Base-by-base conservation (phyloP, 2,888 invertebrate genomes). In the Cylloceria caligata region DNA sequence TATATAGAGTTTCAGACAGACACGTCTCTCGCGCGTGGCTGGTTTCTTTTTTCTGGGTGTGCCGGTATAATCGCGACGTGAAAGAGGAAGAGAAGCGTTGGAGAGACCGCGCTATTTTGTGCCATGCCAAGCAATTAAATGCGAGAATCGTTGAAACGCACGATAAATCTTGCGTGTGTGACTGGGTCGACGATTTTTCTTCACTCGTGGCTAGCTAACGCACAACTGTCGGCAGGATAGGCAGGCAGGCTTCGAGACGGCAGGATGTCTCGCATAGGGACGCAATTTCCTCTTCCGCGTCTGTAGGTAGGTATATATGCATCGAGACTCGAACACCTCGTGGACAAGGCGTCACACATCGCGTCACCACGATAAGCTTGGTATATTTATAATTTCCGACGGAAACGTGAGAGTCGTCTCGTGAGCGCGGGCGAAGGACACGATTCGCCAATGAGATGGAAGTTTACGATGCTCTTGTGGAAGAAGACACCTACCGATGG, bases 121-220 rank as follows among this genome's bases (percentile, higher is more conserved):
- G 67, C 75, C 79, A 73, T 68, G 64, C 77, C 60, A 64, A 78
- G 85, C 84, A 85, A 85, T 85, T 85, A 85, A 85, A 85, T 80
- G 78, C 62, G 77, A 76, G 81, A 81, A 84, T 83, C 81, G 81
- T 83, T 85, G 80, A 80, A 81, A 83, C 78, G 78, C 80, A 82
- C 81, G 83, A 85, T 85, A 85, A 85, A 85, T 85, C 83, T 83
- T 72, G 76, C 76, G 68, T 39, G 80, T 34, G 72, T 64, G 80
- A 79, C 83, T 83, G 72, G 79, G 75, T 79, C 80, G 83, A 79
- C 68, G 76, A 80, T 83, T 80, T 83, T 84, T 84, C 76, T 39
- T 42, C 62, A 39, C 67, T 73, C 67, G 71, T 52, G 74, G 67
- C 71, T 73, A 71, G 74, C 71, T 65, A 68, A 69, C 49, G 65